These are phyloP conservation scores for Nyctibius bracteatus DNA, from an alignment of 2,113 vertebrate genomes.

Conservation along the genomic window DNA sequence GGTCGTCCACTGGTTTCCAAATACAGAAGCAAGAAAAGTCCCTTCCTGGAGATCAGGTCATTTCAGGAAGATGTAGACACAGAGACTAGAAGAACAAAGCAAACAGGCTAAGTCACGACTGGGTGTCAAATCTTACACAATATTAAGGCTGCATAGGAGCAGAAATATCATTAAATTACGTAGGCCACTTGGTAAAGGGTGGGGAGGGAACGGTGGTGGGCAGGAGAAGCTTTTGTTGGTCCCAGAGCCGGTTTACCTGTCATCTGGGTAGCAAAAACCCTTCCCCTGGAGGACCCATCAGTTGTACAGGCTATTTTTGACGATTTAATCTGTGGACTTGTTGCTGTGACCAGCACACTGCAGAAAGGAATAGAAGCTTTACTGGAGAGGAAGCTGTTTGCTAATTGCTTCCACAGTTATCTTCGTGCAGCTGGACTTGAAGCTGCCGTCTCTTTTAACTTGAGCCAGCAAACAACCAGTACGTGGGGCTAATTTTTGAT, in stretches of 20 bases:
- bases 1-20: not conserved
- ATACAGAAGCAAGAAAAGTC: not conserved
- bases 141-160: not conserved
- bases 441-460: not conserved
- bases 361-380: not conserved
- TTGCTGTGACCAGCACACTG: not conserved
- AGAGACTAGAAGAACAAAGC: not conserved
- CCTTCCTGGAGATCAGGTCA: not conserved
- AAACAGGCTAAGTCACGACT: not conserved
- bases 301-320: not conserved
- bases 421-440: not conserved
- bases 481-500: not conserved
- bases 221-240: not conserved
- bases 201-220: not conserved
- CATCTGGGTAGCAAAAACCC: rapidly evolving
- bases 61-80: not conserved
- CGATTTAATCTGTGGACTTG: not conserved
- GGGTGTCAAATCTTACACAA: not conserved
- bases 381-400: not conserved
- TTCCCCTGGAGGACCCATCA: not conserved
- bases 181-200: not conserved
- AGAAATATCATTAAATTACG: not conserved
- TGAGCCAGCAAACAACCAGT: not conserved
- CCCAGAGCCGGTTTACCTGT: not conserved
- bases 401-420: not conserved